Evolutionary conservation across 2,888 invertebrate species (phyloP).

Genomic region (Sthenelais limicola): DNA sequence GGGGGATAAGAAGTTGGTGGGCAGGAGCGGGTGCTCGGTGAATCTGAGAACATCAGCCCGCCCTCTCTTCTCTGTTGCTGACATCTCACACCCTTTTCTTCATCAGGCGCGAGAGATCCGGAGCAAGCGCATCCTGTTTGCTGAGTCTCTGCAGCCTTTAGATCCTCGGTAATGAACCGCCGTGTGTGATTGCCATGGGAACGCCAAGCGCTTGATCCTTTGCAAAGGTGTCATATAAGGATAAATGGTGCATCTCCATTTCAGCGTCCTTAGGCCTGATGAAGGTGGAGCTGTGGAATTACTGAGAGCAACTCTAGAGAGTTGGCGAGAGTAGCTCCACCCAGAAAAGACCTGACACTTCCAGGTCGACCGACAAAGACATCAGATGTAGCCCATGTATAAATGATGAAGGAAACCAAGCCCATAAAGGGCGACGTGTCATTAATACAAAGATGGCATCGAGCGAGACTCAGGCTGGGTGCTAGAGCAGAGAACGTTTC

Average conservation of each 20-base stretch:
- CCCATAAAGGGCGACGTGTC: no score
- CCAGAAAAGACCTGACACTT: conserved; percentile 26
- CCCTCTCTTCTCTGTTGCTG: background rate
- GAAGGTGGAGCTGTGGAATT: conserved; percentile 28
- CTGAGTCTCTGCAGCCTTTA: conserved; percentile 10
- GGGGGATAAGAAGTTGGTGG: conserved; percentile 17
- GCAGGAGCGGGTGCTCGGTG: background rate
- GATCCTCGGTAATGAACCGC: conserved; percentile 29
- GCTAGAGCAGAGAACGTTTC: no score
- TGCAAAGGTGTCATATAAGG: conserved; percentile 18
- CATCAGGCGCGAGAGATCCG: background rate
- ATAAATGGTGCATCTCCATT: conserved; percentile 15
- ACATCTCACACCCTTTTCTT: background rate
- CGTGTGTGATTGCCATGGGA: no score
- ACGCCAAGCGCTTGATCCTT: conserved; percentile 6
- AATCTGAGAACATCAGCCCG: no score
- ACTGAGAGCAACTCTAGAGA: conserved; percentile 12
- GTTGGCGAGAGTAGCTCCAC: background rate
- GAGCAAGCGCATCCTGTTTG: conserved; percentile 22
- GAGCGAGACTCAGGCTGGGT: no score
- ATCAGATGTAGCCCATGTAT: no score
- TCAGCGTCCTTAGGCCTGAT: conserved; percentile 31
- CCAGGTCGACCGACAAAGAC: conserved; percentile 17
- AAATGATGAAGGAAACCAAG: no score
- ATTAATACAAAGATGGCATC: no score